phyloP scores from a whole-genome alignment of 2,888 invertebrate species.

The Hydriomena furcata region DNA sequence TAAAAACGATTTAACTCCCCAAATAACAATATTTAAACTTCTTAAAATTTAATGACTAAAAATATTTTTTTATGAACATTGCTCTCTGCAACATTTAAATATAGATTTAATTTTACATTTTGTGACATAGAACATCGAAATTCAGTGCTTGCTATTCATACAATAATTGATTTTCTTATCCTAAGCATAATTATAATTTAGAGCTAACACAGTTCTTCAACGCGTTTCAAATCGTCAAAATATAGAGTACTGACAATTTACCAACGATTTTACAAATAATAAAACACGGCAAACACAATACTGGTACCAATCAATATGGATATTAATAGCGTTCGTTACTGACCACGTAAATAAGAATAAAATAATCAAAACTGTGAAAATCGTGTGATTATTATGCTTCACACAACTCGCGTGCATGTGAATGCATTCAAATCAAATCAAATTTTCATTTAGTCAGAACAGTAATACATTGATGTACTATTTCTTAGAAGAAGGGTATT shows the following conservation, averaged over 20 bases:
- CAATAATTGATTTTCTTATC: slow-evolving; percentile 33
- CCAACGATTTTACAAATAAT: too few relatives aligned
- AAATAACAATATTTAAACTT: slow-evolving; percentile 15
- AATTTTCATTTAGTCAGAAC: too few relatives aligned
- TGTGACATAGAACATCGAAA: slow-evolving; percentile 79
- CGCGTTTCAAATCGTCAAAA: not conserved
- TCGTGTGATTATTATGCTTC: too few relatives aligned
- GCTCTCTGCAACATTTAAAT: slow-evolving; percentile 68
- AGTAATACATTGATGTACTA: too few relatives aligned
- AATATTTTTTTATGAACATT: slow-evolving; percentile 41
- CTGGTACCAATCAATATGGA: too few relatives aligned
- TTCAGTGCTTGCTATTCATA: slow-evolving; percentile 64
- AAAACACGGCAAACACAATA: too few relatives aligned
- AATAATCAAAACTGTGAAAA: too few relatives aligned
- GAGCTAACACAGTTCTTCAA: not conserved
- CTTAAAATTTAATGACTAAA: slow-evolving; percentile 32
- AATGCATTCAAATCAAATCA: too few relatives aligned
- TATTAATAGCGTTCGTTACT: too few relatives aligned
- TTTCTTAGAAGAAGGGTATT: too few relatives aligned
- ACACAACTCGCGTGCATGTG: too few relatives aligned
- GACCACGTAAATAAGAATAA: too few relatives aligned
- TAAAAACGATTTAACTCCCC: slow-evolving; percentile 17
- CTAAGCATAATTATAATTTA: not conserved
- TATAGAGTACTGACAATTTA: not conserved
- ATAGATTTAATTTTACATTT: slow-evolving; percentile 66